Base-by-base conservation (phyloP, 2,888 invertebrate genomes). In the Buathra laborator region DNA sequence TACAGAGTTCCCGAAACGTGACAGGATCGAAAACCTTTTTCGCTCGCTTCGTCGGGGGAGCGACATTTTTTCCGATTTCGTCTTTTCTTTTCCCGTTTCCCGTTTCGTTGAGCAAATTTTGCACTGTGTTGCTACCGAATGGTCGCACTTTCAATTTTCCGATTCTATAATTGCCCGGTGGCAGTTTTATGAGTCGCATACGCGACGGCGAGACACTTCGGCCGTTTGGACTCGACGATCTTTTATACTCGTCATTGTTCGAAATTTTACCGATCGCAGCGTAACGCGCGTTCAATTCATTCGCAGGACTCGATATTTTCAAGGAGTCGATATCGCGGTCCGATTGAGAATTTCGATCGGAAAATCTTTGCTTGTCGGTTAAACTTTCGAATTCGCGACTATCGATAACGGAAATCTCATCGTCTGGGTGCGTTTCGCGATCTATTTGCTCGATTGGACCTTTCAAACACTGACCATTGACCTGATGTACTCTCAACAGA, bases 21-120 rank as follows among this genome's bases (percentile, higher is more conserved):
- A 32, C 32, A 37, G 32, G 64, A 12, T 78, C 56, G 5, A 66
- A 53, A 12, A 48, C 56, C 4, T 12, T 32, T 75, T 70, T 83
- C 1, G 44, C 3, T 24, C 64, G 53, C 14, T 71, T 83, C n/a
- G 14, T 2, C 16, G 7, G 29, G 0, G 7, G 29, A 16, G 56
- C 6, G 4, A 14, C 6, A 5, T 46, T n/a, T 12, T 24, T 59
- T 7, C 10, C 4, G 9, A 10, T 1, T 4, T 43, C 16, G 14
- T 56, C n/a, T 10, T 75, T 75, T 51, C 70, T 71, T 24, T 86
- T 78, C 5, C n/a, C n/a, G n/a, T 1, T 6, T 62, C 29, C 29
- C 4, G 32, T 12, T 62, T 32, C 29, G 0, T 62, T 62, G 1
- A 62, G 12, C 29, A 32, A 32, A 29, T 32, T 62, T 14, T 32